These are phyloP conservation scores for Dendrocincla tyrannina DNA, from an alignment of 2,797 vertebrate genomes.

Conservation along the genomic window DNA sequence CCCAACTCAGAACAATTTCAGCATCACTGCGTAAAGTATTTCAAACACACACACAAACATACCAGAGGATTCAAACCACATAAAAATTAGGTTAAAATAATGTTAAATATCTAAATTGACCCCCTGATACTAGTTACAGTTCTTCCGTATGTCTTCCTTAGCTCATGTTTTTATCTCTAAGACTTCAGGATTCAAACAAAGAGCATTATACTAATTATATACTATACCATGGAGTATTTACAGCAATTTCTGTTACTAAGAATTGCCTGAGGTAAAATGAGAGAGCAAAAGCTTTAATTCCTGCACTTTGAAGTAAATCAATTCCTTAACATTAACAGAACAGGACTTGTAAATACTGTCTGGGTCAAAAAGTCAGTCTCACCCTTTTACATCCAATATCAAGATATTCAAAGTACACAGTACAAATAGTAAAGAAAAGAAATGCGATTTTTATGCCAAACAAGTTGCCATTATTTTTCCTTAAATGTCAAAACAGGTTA, in stretches of 20 bases:
- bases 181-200: constrained; percentile 6
- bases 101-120: constrained; percentile 36
- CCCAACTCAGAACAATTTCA: neutral
- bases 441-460: neutral
- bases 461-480: neutral
- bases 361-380: neutral
- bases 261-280: constrained; percentile 34
- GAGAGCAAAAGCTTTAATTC: constrained; percentile 19
- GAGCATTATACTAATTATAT: constrained; percentile 31
- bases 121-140: constrained; percentile 20
- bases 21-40: neutral
- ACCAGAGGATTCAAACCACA: neutral
- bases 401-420: neutral
- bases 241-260: neutral
- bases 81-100: constrained; percentile 35
- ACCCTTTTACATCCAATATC: neutral
- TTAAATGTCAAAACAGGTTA: neutral
- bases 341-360: neutral
- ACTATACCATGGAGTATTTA: constrained; percentile 8
- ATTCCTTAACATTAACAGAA: neutral
- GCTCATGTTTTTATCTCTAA: neutral
- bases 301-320: constrained; percentile 30
- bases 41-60: neutral
- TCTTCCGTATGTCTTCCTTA: neutral
- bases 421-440: neutral